phyloP scores from a whole-genome alignment of 2,113 vertebrate genomes.

The Mionectes macconnelli region DNA sequence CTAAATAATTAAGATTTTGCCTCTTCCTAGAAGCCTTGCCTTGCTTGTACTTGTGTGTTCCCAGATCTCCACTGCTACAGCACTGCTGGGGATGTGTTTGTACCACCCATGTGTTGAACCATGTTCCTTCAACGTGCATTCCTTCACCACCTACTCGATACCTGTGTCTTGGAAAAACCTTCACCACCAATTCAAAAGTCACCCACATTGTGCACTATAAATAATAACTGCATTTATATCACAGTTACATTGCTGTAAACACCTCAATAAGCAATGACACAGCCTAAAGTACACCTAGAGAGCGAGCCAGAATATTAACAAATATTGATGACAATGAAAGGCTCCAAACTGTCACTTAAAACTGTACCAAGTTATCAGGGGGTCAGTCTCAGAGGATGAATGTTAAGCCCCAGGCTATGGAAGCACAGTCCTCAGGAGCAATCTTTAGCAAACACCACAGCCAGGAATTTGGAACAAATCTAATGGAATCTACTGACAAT shows the following conservation, averaged over 20 bases:
- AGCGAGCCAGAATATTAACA: not conserved
- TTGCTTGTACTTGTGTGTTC: not conserved
- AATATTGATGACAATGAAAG: not conserved
- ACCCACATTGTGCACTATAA: not conserved
- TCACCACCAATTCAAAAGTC: not conserved
- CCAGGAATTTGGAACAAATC: not conserved
- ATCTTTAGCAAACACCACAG: not conserved
- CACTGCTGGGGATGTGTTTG: not conserved
- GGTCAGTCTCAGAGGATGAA: not conserved
- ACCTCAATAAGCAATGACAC: not conserved
- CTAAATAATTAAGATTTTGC: not conserved
- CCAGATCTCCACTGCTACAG: not conserved
- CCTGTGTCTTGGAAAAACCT: not conserved
- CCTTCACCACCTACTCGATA: not conserved
- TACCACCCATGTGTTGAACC: not conserved
- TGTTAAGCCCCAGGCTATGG: not conserved
- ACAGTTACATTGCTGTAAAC: not conserved
- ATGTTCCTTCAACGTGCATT: not conserved
- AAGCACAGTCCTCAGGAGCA: not conserved
- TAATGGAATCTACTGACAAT: not conserved
- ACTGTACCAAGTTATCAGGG: not conserved
- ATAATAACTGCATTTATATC: not conserved
- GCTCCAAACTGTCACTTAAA: not conserved
- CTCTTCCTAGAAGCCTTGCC: not conserved
- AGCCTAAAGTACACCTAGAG: not conserved